Percentiles rank a stretch among this genome's conserved stretches.
phyloP scores from a whole-genome alignment of 2,888 invertebrate species.

The Caenorhabditis japonica region DNA sequence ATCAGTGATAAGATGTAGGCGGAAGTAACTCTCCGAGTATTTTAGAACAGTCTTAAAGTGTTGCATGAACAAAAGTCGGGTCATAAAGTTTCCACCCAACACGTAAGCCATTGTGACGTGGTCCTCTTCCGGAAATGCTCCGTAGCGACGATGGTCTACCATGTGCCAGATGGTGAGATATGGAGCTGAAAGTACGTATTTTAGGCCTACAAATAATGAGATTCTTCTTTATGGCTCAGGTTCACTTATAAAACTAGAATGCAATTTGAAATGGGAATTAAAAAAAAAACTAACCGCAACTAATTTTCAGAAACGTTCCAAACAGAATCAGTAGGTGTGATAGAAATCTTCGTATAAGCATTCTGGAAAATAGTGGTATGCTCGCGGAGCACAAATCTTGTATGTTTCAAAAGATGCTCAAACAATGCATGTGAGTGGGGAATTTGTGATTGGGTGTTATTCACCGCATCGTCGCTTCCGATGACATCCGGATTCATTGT shows the following conservation, averaged over 20 bases:
- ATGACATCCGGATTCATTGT: constrained; percentile 25
- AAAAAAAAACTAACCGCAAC: background rate
- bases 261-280: background rate
- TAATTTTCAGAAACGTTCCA: background rate
- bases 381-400: background rate
- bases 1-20: constrained; percentile 56
- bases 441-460: constrained; percentile 41
- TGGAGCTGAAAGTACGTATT: constrained; percentile 20
- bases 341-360: constrained; percentile 10
- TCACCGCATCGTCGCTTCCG: constrained; percentile 40
- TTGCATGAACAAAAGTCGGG: constrained; percentile 28
- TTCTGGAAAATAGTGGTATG: constrained; percentile 5
- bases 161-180: constrained; percentile 31
- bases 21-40: constrained; percentile 35
- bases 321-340: background rate
- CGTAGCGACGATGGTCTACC: constrained; percentile 20
- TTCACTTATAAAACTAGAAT: too few relatives aligned
- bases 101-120: constrained; percentile 26
- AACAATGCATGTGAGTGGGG: background rate
- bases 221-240: too few relatives aligned
- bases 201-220: too few relatives aligned
- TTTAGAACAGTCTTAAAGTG: constrained; percentile 49
- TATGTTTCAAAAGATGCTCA: background rate
- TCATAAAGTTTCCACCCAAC: constrained; percentile 38
- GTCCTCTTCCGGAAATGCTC: constrained; percentile 45